phyloP scores from a whole-genome alignment of 2,797 vertebrate species.

The Tenualosa thibaudeaui region DNA sequence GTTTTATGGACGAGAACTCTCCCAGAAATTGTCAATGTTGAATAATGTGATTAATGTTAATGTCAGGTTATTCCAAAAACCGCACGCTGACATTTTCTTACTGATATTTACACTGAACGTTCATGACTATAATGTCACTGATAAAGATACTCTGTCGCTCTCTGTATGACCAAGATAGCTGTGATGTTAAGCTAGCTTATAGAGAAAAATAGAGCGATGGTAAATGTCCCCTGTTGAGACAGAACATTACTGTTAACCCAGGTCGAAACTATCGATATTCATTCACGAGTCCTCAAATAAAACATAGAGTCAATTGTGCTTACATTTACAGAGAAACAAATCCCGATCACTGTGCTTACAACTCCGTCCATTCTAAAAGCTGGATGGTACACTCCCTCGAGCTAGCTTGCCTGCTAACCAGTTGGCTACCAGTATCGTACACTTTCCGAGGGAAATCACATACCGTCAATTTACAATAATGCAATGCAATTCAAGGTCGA shows the following conservation, averaged over 20 bases:
- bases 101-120: neutral
- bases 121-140: neutral
- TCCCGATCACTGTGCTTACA: neutral
- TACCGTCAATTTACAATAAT: neutral
- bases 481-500: neutral
- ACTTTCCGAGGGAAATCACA: slow-evolving; percentile 22
- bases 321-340: neutral
- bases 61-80: neutral
- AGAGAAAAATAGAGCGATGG: neutral
- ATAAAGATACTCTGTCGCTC: neutral
- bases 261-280: neutral
- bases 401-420: slow-evolving; percentile 8
- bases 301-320: no score
- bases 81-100: neutral
- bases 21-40: no score
- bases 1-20: no score
- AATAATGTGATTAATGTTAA: no score
- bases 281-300: neutral
- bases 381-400: slow-evolving; percentile 18
- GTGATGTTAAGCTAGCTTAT: slow-evolving; percentile 16
- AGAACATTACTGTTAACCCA: neutral
- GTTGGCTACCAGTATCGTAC: slow-evolving; percentile 10
- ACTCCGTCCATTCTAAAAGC: slow-evolving; percentile 13
- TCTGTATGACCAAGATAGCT: neutral
- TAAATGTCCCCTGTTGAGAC: neutral